These are phyloP conservation scores for Ennomos quercinarius DNA, from an alignment of 2,888 invertebrate genomes.

Conservation along the genomic window DNA sequence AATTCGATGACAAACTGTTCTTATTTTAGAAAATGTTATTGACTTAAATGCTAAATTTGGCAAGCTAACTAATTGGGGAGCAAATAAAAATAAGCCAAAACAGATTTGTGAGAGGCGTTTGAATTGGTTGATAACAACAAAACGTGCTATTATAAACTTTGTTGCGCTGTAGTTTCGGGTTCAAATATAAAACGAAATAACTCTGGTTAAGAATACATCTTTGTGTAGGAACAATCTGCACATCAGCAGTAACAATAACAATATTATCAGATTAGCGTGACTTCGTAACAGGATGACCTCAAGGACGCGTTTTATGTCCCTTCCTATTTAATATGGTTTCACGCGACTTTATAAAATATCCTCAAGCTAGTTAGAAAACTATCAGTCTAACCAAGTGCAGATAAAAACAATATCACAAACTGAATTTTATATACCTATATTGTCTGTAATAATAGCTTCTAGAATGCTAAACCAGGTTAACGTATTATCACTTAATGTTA, in stretches of 20 bases:
- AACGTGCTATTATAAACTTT: conserved; percentile 22
- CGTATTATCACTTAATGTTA: no score
- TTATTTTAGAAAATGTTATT: conserved; percentile 3
- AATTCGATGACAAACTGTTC: background rate
- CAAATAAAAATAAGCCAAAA: conserved; percentile 18
- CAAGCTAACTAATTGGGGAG: conserved; percentile 18
- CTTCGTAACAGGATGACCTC: conserved; percentile 24
- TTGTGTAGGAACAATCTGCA: conserved; percentile 17
- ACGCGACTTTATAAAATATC: conserved; percentile 1
- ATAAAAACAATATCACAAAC: no score
- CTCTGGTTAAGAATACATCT: background rate
- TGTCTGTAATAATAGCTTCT: no score
- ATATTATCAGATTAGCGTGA: conserved; percentile 34
- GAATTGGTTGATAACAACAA: conserved; percentile 4
- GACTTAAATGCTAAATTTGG: conserved; percentile 11
- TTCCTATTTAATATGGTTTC: conserved; percentile 13
- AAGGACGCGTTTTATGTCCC: conserved; percentile 25
- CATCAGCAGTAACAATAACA: conserved; percentile 23
- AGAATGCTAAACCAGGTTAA: no score
- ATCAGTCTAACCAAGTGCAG: no score
- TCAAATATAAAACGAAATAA: background rate
- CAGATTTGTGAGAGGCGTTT: conserved; percentile 27
- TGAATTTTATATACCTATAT: no score
- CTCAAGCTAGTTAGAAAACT: no score
- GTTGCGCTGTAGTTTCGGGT: conserved; percentile 7